These are phyloP conservation scores for Enteromius radiatus DNA, from an alignment of 2,797 vertebrate genomes.

Conservation along the genomic window DNA sequence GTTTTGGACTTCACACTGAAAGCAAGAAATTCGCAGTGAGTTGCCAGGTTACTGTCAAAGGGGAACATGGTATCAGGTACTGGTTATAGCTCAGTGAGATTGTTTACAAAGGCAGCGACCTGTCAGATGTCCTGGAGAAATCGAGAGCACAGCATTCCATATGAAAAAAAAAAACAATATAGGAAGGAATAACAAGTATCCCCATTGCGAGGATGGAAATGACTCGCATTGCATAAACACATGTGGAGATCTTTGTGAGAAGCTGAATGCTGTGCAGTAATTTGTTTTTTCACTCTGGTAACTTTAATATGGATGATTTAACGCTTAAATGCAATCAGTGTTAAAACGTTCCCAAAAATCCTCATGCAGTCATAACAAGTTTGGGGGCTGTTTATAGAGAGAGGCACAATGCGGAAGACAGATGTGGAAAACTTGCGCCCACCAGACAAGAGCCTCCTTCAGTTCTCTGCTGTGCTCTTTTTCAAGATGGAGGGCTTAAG, in stretches of 20 bases:
- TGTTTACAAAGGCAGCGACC: slow-evolving; percentile 64
- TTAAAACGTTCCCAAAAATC: slow-evolving; percentile 79
- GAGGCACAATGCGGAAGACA: slow-evolving; percentile 82
- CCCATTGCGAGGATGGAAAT: slow-evolving; percentile 71
- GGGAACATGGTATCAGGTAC: slow-evolving; percentile 51
- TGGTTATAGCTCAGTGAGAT: slow-evolving; percentile 49
- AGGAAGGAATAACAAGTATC: slow-evolving; percentile 70
- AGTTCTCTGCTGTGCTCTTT: slow-evolving; percentile 64
- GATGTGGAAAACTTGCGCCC: slow-evolving; percentile 82
- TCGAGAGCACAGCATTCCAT: slow-evolving; percentile 65
- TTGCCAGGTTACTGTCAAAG: slow-evolving; percentile 64
- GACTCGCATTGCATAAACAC: slow-evolving; percentile 74
- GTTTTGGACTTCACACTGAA: slow-evolving; percentile 67
- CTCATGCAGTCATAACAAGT: slow-evolving; percentile 80
- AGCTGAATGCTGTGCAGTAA: slow-evolving; percentile 68
- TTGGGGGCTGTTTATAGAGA: slow-evolving; percentile 81
- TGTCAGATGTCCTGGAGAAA: slow-evolving; percentile 71
- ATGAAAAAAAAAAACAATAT: slow-evolving; percentile 50
- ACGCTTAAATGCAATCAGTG: slow-evolving; percentile 82
- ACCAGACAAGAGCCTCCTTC: slow-evolving; percentile 84
- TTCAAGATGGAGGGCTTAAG: slow-evolving; percentile 75
- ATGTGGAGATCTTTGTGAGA: slow-evolving; percentile 25
- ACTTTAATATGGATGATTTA: slow-evolving; percentile 83
- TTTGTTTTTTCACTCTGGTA: slow-evolving; percentile 77
- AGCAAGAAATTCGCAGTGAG: slow-evolving; percentile 69